Conservation (phyloP, 2,888 invertebrate species). For the Gastrophysa polygoni region DNA sequence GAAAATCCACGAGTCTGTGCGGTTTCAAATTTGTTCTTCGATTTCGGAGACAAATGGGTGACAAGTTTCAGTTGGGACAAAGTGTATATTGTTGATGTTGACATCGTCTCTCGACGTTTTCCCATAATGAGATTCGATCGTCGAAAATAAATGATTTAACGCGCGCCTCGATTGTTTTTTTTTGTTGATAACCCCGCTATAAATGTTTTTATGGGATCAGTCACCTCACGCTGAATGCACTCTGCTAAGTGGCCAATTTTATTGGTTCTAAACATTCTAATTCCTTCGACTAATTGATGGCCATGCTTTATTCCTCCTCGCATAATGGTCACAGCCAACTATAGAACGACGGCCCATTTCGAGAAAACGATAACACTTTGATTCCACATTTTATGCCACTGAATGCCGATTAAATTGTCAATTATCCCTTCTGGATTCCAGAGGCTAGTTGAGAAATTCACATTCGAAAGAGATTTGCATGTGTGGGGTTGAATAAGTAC, state of each 20-base stretch:
- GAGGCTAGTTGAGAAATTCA: too few relatives aligned
- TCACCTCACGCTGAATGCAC: slow-evolving; percentile 28
- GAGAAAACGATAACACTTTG: background rate
- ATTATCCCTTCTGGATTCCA: background rate
- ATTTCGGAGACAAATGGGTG: too few relatives aligned
- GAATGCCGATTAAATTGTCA: background rate
- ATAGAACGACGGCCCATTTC: background rate
- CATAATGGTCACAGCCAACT: slow-evolving; percentile 2
- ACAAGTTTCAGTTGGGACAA: too few relatives aligned
- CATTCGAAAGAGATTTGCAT: too few relatives aligned
- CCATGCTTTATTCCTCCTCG: slow-evolving; percentile 21
- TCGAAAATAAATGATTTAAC: slow-evolving; percentile 5
- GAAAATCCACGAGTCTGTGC: too few relatives aligned
- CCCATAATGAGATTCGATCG: background rate
- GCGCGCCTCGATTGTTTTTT: slow-evolving; percentile 1
- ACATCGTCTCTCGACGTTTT: background rate
- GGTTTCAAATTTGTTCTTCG: too few relatives aligned
- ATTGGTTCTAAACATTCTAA: slow-evolving; percentile 14
- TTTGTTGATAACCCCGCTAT: slow-evolving; percentile 9
- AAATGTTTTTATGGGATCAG: slow-evolving; percentile 33
- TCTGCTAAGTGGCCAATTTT: slow-evolving; percentile 16
- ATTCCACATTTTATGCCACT: background rate
- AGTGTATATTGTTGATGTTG: background rate
- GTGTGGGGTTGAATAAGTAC: too few relatives aligned
- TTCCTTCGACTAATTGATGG: slow-evolving; percentile 18